Conservation (phyloP, 30 jellyfish, hydroid and myxozoan genomes). For the Chrysaora quinquecirrha region DNA sequence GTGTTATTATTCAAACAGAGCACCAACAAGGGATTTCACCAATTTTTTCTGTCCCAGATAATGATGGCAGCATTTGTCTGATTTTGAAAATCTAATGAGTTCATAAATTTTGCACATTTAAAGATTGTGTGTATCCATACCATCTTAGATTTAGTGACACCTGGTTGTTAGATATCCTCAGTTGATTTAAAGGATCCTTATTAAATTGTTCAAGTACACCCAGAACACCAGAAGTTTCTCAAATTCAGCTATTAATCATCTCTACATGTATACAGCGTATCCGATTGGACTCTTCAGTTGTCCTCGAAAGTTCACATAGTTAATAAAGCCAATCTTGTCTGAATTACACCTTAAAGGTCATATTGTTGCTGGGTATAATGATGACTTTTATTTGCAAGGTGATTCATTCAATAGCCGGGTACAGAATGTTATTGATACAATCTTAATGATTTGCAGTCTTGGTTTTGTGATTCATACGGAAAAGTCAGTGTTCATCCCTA, state of each 20-base stretch:
- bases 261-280: constrained; percentile 25
- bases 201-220: constrained; percentile 49
- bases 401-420: constrained; percentile 11
- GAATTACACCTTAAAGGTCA: constrained; percentile 19
- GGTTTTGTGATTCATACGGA: constrained; percentile 36
- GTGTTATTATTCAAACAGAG: constrained; percentile 19
- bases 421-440: constrained; percentile 23
- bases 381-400: constrained; percentile 45
- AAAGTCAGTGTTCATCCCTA: neutral
- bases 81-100: constrained; percentile 19
- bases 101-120: constrained; percentile 19
- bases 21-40: constrained; percentile 58
- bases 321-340: constrained; percentile 36
- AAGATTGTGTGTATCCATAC: constrained; percentile 57
- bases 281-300: constrained; percentile 37
- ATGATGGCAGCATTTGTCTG: constrained; percentile 37
- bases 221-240: constrained; percentile 29
- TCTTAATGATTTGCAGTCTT: neutral
- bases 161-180: constrained; percentile 64
- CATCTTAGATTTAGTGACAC: constrained; percentile 26
- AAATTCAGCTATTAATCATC: constrained; percentile 16
- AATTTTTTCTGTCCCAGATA: constrained; percentile 39
- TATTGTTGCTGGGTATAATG: constrained; percentile 41
- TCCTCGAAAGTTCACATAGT: constrained; percentile 42
- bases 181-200: constrained; percentile 69